phyloP scores from a whole-genome alignment of 2,888 invertebrate species.

The Zaprionus obscuricornis region DNA sequence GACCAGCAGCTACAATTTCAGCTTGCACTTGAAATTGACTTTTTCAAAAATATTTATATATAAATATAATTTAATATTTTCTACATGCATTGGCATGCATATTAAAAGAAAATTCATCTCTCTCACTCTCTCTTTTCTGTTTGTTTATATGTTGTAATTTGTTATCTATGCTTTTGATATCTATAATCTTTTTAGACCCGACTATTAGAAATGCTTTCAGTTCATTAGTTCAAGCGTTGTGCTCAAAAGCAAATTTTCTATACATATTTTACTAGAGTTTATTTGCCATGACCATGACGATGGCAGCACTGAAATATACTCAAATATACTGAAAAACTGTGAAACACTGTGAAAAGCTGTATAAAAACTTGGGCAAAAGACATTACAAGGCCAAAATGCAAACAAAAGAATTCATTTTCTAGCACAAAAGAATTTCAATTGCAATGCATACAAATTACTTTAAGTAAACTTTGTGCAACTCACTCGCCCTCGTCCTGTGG shows the following conservation, averaged over 20 bases:
- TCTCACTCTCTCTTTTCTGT: no score
- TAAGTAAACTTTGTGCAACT: constrained; percentile 65
- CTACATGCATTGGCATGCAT: no score
- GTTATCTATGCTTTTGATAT: constrained; percentile 11
- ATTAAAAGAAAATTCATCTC: no score
- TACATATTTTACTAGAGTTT: constrained; percentile 46
- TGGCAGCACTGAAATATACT: no score
- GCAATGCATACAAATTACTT: constrained; percentile 70
- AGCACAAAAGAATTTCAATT: constrained; percentile 72
- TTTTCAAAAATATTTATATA: no score
- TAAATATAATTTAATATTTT: no score
- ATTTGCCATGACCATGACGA: constrained; percentile 4
- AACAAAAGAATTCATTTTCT: constrained; percentile 69
- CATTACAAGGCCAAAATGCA: constrained; percentile 46
- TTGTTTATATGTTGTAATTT: background rate
- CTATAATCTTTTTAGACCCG: constrained; percentile 6
- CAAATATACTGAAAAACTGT: no score
- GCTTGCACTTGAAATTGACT: no score
- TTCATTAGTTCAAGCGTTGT: constrained; percentile 67
- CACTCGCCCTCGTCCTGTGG: constrained; percentile 29
- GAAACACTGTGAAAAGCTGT: no score
- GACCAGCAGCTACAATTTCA: no score
- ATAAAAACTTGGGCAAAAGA: background rate
- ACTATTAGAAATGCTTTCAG: constrained; percentile 40
- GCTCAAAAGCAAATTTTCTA: constrained; percentile 53